Base-by-base conservation (phyloP, 2,888 invertebrate genomes). In the Choreutis nemorana region DNA sequence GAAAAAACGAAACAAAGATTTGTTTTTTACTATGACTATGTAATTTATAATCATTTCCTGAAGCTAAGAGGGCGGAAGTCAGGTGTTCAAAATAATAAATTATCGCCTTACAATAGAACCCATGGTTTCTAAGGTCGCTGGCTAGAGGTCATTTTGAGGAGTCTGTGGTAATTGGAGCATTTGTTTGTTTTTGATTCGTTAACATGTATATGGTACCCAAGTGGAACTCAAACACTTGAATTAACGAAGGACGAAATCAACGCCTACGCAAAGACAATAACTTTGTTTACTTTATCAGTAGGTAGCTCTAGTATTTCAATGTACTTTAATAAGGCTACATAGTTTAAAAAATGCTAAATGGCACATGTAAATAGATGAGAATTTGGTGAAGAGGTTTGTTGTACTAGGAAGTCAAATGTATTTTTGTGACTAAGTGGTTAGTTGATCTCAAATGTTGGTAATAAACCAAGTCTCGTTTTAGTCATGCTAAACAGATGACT, bases 21-120 rank as follows among this genome's bases (percentile, higher is more conserved):
- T 63, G 60, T 66, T 61, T 54, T 70, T 70, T 64, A 67, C 63
- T 64, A 59, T 60, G 56, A 64, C 56, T 64, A n/a, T n/a, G n/a
- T n/a, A n/a, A n/a, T n/a, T n/a, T n/a, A n/a, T 66, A 73, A 75
- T 75, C 72, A 67, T 71, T 78, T 75, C 75, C 72, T 73, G 72
- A 65, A 65, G 56, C 54, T 58, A 59, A 62, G 71, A 72, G 71
- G 66, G 73, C 72, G 77, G 77, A 75, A 77, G 70, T 66, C 62
- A 50, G 64, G 65, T 55, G 56, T 61, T 67, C 64, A 65, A 64
- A 65, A 64, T 68, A 72, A 65, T 65, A 67, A 66, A 70, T 72
- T 66, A 71, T 64, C 64, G 55, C 59, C 47, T 60, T n/a, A n/a
- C n/a, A n/a, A n/a, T n/a, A n/a, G n/a, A n/a, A n/a, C n/a, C n/a